Percentiles rank a stretch among this genome's conserved stretches.
Conservation (phyloP, 1,140 invertebrate species). For the Aphaenogaster floridana region DNA sequence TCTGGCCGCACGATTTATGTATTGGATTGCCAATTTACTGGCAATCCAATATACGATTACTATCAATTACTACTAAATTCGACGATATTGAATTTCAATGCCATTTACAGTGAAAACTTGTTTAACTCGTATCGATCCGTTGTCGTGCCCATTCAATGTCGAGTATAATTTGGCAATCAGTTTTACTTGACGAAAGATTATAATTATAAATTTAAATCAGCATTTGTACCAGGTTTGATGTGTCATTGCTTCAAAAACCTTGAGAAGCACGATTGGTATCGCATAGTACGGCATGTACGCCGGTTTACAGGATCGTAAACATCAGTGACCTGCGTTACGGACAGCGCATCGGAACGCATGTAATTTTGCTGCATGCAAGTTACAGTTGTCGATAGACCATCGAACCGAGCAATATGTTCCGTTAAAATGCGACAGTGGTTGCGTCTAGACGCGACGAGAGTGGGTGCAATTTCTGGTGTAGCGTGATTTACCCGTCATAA, state of each 20-base stretch:
- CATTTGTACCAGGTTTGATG: neutral
- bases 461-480: slow-evolving; percentile 22
- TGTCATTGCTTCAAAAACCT: neutral
- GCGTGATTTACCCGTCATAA: slow-evolving; percentile 68
- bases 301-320: slow-evolving; percentile 36
- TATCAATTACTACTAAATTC: slow-evolving; percentile 52
- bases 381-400: slow-evolving; percentile 46
- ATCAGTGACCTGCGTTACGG: slow-evolving; percentile 2
- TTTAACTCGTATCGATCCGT: slow-evolving; percentile 32
- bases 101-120: slow-evolving; percentile 36
- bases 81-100: slow-evolving; percentile 57
- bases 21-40: slow-evolving; percentile 35
- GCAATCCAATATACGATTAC: slow-evolving; percentile 41
- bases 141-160: slow-evolving; percentile 18
- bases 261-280: neutral
- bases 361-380: slow-evolving; percentile 23
- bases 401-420: slow-evolving; percentile 36
- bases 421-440: slow-evolving; percentile 42
- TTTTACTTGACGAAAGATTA: neutral
- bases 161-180: neutral
- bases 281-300: neutral
- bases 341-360: slow-evolving; percentile 5
- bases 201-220: neutral
- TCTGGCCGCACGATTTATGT: neutral
- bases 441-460: slow-evolving; percentile 21